Percentiles rank a stretch among this genome's conserved stretches.
Evolutionary conservation across 2,797 vertebrate genomes (phyloP).

Genomic region (Anisognathus igniventris): DNA sequence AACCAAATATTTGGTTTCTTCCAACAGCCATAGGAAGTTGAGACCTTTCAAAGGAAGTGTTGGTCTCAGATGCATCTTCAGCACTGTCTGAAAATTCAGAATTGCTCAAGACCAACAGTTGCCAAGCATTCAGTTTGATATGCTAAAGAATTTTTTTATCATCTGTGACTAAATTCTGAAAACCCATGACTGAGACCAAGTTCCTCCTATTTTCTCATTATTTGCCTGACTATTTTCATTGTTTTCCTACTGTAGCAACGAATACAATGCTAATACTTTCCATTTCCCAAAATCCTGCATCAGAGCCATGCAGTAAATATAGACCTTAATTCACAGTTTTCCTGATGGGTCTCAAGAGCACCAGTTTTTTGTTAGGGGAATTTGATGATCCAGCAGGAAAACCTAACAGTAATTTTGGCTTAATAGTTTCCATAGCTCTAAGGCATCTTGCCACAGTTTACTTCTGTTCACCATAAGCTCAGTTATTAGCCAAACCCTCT

Average conservation of each 20-base stretch:
- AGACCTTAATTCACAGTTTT: neutral
- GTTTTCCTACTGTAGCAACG: neutral
- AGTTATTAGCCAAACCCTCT: neutral
- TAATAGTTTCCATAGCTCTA: neutral
- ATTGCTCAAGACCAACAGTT: neutral
- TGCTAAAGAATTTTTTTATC: neutral
- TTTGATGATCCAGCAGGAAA: neutral
- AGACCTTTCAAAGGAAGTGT: neutral
- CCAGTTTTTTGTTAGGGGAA: neutral
- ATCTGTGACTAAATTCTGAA: neutral
- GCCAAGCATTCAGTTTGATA: neutral
- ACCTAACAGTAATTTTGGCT: neutral
- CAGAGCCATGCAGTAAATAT: neutral
- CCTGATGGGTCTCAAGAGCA: neutral
- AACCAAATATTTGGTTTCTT: conserved; percentile 31
- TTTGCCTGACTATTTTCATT: neutral
- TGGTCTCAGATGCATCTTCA: conserved; percentile 4
- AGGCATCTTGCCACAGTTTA: neutral
- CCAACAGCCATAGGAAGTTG: neutral
- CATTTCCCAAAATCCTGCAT: neutral
- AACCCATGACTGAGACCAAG: neutral
- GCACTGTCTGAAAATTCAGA: conserved; percentile 14
- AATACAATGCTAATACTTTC: neutral
- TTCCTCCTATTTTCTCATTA: neutral
- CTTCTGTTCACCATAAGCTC: neutral